Evolutionary conservation across 2,113 vertebrate genomes (phyloP).

Genomic region (Grammomys surdaster): DNA sequence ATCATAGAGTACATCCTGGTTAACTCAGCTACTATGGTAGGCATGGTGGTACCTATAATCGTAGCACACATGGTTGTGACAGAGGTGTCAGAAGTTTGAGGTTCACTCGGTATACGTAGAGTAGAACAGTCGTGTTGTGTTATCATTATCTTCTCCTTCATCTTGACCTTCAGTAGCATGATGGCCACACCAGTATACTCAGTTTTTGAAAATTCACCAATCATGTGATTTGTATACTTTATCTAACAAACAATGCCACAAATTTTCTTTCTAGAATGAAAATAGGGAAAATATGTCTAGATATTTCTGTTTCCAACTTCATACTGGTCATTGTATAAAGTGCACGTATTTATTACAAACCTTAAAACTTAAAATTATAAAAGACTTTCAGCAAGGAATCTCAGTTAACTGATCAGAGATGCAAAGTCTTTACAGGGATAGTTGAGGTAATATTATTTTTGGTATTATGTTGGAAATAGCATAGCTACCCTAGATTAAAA

Average conservation of each 20-base stretch:
- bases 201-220: neutral
- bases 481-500: neutral
- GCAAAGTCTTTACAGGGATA: neutral
- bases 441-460: neutral
- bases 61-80: neutral
- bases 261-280: neutral
- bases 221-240: neutral
- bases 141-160: no score
- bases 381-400: neutral
- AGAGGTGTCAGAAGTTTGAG: neutral
- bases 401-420: neutral
- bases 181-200: neutral
- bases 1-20: neutral
- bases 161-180: neutral
- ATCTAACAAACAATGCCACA: neutral
- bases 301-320: neutral
- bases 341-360: neutral
- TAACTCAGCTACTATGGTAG: neutral
- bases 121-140: neutral
- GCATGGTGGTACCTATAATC: neutral
- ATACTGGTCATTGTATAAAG: neutral
- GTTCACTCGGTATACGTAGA: neutral
- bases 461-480: neutral
- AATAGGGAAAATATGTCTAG: neutral
- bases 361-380: slow-evolving; percentile 2